Percentiles rank a stretch among this genome's conserved stretches.
phyloP scores from a whole-genome alignment of 2,888 invertebrate genomes.

The Girardia tigrina region DNA sequence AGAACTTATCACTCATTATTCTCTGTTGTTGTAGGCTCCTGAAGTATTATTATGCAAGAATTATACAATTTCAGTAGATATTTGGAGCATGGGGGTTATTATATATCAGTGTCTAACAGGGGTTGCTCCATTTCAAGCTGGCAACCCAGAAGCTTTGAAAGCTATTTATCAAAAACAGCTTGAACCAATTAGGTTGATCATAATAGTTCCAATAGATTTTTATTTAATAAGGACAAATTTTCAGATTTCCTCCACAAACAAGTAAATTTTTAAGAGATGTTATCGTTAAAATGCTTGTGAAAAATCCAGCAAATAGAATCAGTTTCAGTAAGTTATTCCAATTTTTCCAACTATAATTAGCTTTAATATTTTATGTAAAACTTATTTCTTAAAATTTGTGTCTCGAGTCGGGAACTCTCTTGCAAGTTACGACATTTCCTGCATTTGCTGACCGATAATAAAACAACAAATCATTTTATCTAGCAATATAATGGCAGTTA shows the following conservation, averaged over 20 bases:
- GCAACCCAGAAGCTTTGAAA: slow-evolving; percentile 89
- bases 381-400: too few relatives aligned
- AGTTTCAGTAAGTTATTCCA: slow-evolving; percentile 59
- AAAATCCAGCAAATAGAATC: slow-evolving; percentile 84
- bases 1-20: too few relatives aligned
- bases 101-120: slow-evolving; percentile 95
- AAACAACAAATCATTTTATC: too few relatives aligned
- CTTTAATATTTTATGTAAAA: too few relatives aligned
- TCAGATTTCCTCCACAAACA: slow-evolving; percentile 13
- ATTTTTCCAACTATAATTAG: too few relatives aligned
- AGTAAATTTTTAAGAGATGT: slow-evolving; percentile 61
- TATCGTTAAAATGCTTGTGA: slow-evolving; percentile 62
- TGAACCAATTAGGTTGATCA: slow-evolving; percentile 53
- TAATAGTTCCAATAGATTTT: too few relatives aligned
- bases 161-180: slow-evolving; percentile 72
- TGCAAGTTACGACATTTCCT: too few relatives aligned
- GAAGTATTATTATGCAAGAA: slow-evolving; percentile 97
- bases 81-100: slow-evolving; percentile 97
- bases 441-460: too few relatives aligned
- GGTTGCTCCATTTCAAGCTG: slow-evolving; percentile 93
- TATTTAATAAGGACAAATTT: too few relatives aligned
- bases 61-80: slow-evolving; percentile 94
- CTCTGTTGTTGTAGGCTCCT: slow-evolving; percentile 75
- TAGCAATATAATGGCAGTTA: too few relatives aligned
- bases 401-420: too few relatives aligned